Conservation (phyloP, 2,888 invertebrate species). For the Rhimphoctona megacephalus region DNA sequence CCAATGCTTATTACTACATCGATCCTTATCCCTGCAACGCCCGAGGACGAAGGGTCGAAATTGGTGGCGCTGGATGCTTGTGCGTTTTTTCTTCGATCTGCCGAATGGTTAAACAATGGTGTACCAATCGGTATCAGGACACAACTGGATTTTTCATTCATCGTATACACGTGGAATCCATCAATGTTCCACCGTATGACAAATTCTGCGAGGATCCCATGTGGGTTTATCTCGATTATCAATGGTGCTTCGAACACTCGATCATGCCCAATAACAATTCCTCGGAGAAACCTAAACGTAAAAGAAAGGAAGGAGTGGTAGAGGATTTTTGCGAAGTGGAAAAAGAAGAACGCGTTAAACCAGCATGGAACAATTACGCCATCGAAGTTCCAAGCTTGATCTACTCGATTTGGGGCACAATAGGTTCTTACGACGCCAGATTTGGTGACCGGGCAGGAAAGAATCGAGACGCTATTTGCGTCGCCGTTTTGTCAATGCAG, state of each 20-base stretch:
- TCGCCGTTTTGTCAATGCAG: constrained; percentile 77
- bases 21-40: constrained; percentile 81
- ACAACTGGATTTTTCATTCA: constrained; percentile 83
- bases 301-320: background rate
- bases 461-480: constrained; percentile 80
- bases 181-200: constrained; percentile 72
- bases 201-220: constrained; percentile 81
- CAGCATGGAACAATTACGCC: constrained; percentile 80
- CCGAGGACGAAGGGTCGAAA: constrained; percentile 73
- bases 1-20: constrained; percentile 80
- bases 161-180: constrained; percentile 79
- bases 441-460: constrained; percentile 79
- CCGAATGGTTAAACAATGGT: constrained; percentile 80
- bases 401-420: constrained; percentile 82
- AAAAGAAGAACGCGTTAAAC: constrained; percentile 61
- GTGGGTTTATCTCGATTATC: constrained; percentile 82
- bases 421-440: constrained; percentile 78
- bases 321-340: constrained; percentile 8
- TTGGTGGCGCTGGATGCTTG: constrained; percentile 77
- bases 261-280: constrained; percentile 41
- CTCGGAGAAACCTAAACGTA: constrained; percentile 23
- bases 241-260: constrained; percentile 79
- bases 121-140: constrained; percentile 74
- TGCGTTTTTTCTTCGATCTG: constrained; percentile 77
- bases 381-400: constrained; percentile 80